Evolutionary conservation across 2,113 vertebrate species (phyloP), one percentile per base, ranked within the genome.

Genomic region (Clarias batrachus): DNA sequence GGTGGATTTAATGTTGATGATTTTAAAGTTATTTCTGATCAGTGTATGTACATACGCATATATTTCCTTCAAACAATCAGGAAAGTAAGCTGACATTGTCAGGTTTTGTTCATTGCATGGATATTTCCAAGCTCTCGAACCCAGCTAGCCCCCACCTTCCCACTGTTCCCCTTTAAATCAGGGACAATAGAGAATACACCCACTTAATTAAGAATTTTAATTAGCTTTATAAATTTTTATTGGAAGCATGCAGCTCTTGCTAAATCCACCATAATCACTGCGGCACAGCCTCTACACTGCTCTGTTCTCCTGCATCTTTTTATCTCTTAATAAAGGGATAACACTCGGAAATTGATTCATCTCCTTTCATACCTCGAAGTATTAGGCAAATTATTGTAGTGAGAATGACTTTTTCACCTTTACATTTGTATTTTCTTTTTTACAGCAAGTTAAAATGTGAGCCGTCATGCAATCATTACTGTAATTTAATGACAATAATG

Each of bases 201-300:
- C 54, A 59, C 83, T 93, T 96, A 95, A 97, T 96, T 96, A 82
- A 94, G 92, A 94, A 93, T 93, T 95, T 90, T 95, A 96, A 95
- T 95, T 91, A 95, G 89, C 92, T 94, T 89, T 92, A 93, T 94
- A 86, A 91, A 78, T 82, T 90, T 71, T 90, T 88, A 84, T 88
- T 86, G 90, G 86, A 92, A 89, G 78, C 79, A 65, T 48, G 52
- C 56, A 14, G 62, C 85, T 73, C 79, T 85, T 84, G 84, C 89
- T 89, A 91, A 90, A 90, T 90, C 86, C 56, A 3, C 48, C 78
- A 70, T 90, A 85, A 89, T 91, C 89, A 70, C 84, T 68, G 33
- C 16, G 19, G 73, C 73, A 56, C 60, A 33, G 66, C 76, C 12
- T 88, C 48, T 82, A 65, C 60, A 59, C 33, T 68, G 73, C 85